Conservation (phyloP, 2,888 invertebrate species). For the Drosophila phalerata region DNA sequence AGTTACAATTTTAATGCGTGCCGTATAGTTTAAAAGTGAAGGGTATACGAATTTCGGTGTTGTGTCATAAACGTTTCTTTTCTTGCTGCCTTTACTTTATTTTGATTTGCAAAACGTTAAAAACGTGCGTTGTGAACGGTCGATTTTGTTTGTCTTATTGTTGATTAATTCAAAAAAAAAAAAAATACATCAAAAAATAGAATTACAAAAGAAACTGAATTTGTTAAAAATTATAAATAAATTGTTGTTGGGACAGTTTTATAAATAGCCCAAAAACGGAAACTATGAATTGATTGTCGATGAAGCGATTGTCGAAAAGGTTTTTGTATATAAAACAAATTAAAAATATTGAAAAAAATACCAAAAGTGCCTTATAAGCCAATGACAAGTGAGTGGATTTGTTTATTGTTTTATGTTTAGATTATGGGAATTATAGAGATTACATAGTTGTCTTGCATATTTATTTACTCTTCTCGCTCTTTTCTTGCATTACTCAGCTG, state of each 20-base stretch:
- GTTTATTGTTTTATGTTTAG: not conserved
- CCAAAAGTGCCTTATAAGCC: slow-evolving; percentile 15
- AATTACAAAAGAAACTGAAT: slow-evolving; percentile 2
- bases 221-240: slow-evolving; percentile 3
- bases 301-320: slow-evolving; percentile 5
- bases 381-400: slow-evolving; percentile 26
- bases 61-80: not conserved
- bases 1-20: not conserved
- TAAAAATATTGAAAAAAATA: slow-evolving; percentile 1
- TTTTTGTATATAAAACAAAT: not conserved
- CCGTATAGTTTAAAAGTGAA: not conserved
- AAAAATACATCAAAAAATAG: too few relatives aligned
- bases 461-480: not conserved
- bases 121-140: slow-evolving; percentile 45
- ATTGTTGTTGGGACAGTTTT: slow-evolving; percentile 2
- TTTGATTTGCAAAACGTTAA: slow-evolving; percentile 35
- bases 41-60: slow-evolving; percentile 33
- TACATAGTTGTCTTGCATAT: not conserved
- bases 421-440: not conserved
- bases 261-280: slow-evolving; percentile 14
- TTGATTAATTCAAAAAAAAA: slow-evolving; percentile 24
- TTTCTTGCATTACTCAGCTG: not conserved
- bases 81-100: slow-evolving; percentile 39
- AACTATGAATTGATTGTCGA: slow-evolving; percentile 1
- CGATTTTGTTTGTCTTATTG: slow-evolving; percentile 22